phyloP scores from a whole-genome alignment of 2,113 vertebrate species.

The Macaca mulatta region DNA sequence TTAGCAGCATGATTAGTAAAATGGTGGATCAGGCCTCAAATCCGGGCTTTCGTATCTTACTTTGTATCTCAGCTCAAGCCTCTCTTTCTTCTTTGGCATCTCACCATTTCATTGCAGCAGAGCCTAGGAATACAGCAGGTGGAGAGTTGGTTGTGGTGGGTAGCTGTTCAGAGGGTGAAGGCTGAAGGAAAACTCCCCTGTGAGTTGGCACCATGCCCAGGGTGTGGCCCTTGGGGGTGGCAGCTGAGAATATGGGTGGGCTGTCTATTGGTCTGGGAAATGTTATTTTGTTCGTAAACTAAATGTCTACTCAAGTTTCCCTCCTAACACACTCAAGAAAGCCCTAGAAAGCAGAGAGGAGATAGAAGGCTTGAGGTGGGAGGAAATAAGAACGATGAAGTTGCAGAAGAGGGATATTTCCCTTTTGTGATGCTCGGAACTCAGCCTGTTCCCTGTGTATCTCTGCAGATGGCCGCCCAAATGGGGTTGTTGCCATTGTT shows the following conservation, averaged over 20 bases:
- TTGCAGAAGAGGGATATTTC: conserved; percentile 8
- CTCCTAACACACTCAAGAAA: conserved; percentile 2
- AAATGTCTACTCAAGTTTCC: conserved; percentile 31
- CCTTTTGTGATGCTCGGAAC: not conserved
- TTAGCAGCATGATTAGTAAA: not conserved
- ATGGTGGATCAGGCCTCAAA: not conserved
- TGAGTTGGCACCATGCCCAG: conserved; percentile 17
- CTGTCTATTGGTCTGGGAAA: not conserved
- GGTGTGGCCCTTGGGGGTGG: not conserved
- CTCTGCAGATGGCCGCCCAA: conserved; percentile 56
- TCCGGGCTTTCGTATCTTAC: not conserved
- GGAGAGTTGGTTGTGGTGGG: not conserved
- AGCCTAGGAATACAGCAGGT: not conserved
- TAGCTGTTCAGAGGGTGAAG: conserved; percentile 33
- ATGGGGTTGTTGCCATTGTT: conserved; percentile 43
- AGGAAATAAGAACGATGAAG: conserved; percentile 13
- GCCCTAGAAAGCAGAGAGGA: conserved; percentile 45
- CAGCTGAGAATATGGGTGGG: conserved; percentile 33
- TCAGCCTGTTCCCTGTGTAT: conserved; percentile 25
- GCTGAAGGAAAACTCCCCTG: conserved; percentile 26
- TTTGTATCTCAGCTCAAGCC: not conserved
- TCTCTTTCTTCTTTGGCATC: not conserved
- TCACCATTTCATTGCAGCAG: conserved; percentile 11
- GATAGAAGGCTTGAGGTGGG: conserved; percentile 1
- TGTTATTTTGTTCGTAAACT: conserved; percentile 49